phyloP scores from a whole-genome alignment of 2,797 vertebrate genomes.

The Channallabes apus region DNA sequence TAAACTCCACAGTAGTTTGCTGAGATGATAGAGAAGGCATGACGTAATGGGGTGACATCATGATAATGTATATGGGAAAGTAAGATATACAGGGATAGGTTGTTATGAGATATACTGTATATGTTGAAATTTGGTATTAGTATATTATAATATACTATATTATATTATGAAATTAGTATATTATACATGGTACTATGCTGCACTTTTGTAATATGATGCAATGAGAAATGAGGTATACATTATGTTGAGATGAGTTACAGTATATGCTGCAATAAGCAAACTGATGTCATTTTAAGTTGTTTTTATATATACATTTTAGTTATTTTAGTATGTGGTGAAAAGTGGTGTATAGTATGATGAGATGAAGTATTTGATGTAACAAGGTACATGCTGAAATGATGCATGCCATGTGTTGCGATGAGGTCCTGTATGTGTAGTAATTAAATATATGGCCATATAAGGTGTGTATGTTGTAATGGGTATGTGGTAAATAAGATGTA shows the following conservation, averaged over 20 bases:
- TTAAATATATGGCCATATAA: not conserved
- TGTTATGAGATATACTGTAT: no score
- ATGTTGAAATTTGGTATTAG: no score
- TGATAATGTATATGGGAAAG: no score
- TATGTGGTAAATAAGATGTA: not conserved
- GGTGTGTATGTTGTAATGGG: not conserved
- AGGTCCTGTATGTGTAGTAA: not conserved
- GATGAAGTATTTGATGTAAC: not conserved
- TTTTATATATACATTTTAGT: no score
- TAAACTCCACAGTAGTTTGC: no score
- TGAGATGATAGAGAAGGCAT: no score
- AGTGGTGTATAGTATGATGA: not conserved
- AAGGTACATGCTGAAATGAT: not conserved
- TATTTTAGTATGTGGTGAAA: not conserved
- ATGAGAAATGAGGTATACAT: not conserved
- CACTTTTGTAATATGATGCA: not conserved
- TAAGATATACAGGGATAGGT: no score
- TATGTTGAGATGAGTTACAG: not conserved
- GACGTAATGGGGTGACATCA: no score
- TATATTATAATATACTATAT: no score
- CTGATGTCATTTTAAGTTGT: not conserved
- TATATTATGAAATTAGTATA: no score
- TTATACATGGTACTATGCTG: no score
- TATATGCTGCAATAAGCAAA: not conserved
- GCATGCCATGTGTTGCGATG: not conserved